Base-by-base conservation (phyloP, 1,140 invertebrate species). In the Drosophila ficusphila region DNA sequence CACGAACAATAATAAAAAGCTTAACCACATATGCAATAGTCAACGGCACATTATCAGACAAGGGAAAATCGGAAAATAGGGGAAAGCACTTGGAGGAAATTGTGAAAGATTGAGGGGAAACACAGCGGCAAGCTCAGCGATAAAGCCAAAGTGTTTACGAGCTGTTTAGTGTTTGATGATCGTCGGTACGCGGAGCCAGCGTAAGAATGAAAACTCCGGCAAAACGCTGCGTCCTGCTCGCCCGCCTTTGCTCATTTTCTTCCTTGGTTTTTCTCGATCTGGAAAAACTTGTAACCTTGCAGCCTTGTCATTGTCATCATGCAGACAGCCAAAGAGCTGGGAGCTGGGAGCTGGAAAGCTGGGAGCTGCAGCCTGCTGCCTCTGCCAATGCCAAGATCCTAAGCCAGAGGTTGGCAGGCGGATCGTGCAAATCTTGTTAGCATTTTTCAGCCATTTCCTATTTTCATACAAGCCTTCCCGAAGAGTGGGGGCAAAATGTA, bases 231-330 rank as follows among this genome's bases (percentile, higher is more conserved):
- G 25, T 56, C 48, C 58, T 65, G 31, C 23, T 18, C 31, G 27
- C 14, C 29, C 18, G 21, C 27, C 53, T 11, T 23, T n/a, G n/a
- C 8, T 12, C 34, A 54, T 70, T 18, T 46, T 18, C 21, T 38
- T 5, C 51, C 14, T 36, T 19, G 34, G 25, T 44, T 44, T 16
- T 14, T 39, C 41, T 25, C 76, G 82, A 88, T 88, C 81, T 86
- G 81, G 82, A 86, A 88, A 86, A 86, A 86, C 81, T 86, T 86
- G 81, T 86, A 86, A 86, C 81, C 82, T 86, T 88, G 81, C 82
- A 88, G 81, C 82, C 81, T 86, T 86, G 82, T 86, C 81, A 79
- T 75, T 74, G 72, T 83, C 58, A 75, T 76, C 47, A 21, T 38
- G 77, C 67, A 67, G 78, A 67, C 64, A 52, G 64, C 34, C 19